Percentiles rank a stretch among this genome's conserved stretches.
These are phyloP conservation scores for Sanderia malayensis DNA, from an alignment of 30 jellyfish, hydroid and myxozoan species.

Conservation along the genomic window DNA sequence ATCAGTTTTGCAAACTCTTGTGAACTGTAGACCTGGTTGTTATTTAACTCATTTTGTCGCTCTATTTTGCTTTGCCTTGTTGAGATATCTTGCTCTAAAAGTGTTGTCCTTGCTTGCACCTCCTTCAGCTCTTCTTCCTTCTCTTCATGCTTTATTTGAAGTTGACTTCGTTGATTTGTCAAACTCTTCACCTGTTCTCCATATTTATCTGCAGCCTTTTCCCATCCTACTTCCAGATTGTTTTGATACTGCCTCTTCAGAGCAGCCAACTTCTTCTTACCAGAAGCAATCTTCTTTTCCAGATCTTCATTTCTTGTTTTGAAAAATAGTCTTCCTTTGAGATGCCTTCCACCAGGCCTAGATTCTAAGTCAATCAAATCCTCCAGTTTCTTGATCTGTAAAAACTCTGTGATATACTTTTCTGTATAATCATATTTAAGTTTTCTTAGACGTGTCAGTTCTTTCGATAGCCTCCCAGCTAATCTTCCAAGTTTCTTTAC, in stretches of 20 bases:
- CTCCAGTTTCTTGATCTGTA: neutral
- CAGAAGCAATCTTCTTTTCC: constrained; percentile 1
- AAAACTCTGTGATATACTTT: constrained; percentile 8
- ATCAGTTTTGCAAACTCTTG: constrained; percentile 41
- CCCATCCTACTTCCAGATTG: constrained; percentile 24
- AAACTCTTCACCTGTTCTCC: constrained; percentile 37
- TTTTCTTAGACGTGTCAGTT: constrained; percentile 5
- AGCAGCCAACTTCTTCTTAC: constrained; percentile 4
- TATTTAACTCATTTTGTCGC: constrained; percentile 50
- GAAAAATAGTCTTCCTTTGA: constrained; percentile 31
- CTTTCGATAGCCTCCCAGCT: constrained; percentile 34
- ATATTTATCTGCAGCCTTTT: constrained; percentile 31
- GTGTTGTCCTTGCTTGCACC: constrained; percentile 14
- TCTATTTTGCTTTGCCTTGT: constrained; percentile 25
- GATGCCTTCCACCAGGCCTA: neutral
- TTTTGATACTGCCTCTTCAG: neutral
- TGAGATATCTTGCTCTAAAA: constrained; percentile 34
- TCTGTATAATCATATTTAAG: neutral
- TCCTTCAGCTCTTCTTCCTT: constrained; percentile 45
- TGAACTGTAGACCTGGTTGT: constrained; percentile 62
- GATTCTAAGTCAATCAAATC: constrained; percentile 8
- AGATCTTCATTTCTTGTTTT: constrained; percentile 15
- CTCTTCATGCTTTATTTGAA: constrained; percentile 39
- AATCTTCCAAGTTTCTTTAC: constrained; percentile 38
- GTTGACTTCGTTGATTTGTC: constrained; percentile 29